Base-by-base conservation (phyloP, 2,113 vertebrate species). In the Saccopteryx leptura region DNA sequence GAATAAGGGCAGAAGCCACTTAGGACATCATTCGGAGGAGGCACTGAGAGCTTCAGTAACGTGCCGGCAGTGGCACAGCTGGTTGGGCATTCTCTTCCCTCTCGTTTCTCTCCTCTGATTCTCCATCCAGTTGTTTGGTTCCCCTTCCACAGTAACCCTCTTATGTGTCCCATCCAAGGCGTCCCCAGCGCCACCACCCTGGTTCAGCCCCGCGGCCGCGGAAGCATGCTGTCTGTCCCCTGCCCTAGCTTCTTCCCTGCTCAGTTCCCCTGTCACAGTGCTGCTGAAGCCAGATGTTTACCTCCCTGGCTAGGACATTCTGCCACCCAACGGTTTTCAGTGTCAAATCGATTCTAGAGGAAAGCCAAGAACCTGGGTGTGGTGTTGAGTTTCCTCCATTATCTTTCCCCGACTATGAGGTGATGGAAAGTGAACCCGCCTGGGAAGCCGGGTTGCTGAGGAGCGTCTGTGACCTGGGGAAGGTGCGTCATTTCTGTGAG, bases 301-400 rank as follows among this genome's bases (percentile, higher is more conserved):
- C 17, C 72, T 23, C 71, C 7, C 46, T 61, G 28, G 26, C 28
- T 1, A 5, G 46, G 56, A 72, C 58, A 31, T 17, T 63, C 52
- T 26, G 68, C 84, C 78, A 58, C 69, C 91, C 81, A 26, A 26
- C 39, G 48, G 15, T 52, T 82, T 68, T 69, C 68, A 78, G 72
- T 39, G 52, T 81, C 72, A 85, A 54, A 90, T 91, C 91, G 13
- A 91, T 75, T 80, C 74, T 2, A 50, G 58, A 88, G 26, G 52
- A 83, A 92, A 95, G 83, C 39, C 83, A 85, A 96, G 90, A 88
- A 46, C 31, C 46, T 63, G 23, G 60, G 31, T n/a, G 9, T 0
- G 31, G n/a, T 74, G 39, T 94, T 94, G 82, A 61, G 15, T 96
- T 93, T 76, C 94, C 91, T 61, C 85, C 88, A 91, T 97, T 96